phyloP scores from a whole-genome alignment of 2,113 vertebrate species.

The Corythoichthys intestinalis region DNA sequence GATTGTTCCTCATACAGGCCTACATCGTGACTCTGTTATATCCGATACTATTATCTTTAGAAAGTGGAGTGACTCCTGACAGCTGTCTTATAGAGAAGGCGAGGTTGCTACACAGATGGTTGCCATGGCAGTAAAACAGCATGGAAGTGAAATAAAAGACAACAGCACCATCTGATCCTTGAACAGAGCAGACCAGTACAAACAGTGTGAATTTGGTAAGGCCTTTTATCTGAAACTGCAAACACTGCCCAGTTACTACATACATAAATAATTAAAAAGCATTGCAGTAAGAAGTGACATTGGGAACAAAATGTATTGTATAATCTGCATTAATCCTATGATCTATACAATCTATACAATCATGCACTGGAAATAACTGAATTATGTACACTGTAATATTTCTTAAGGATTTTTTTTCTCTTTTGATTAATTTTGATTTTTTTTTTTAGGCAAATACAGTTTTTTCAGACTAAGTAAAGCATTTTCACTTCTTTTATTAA shows the following conservation, averaged over 20 bases:
- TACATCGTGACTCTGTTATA: slow-evolving; percentile 36
- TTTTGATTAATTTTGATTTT: not conserved
- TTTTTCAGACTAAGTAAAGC: no score
- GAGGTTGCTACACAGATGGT: slow-evolving; percentile 51
- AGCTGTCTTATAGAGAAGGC: slow-evolving; percentile 56
- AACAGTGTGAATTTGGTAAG: not conserved
- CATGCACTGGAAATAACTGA: not conserved
- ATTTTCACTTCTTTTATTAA: not conserved
- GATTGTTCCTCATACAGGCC: slow-evolving; percentile 33
- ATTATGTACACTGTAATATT: not conserved
- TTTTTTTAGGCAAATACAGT: no score
- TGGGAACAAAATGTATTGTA: not conserved
- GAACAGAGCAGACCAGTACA: not conserved
- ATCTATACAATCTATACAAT: no score
- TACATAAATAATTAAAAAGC: not conserved
- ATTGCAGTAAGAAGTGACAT: not conserved
- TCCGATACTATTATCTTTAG: slow-evolving; percentile 53
- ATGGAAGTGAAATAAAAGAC: slow-evolving; percentile 8
- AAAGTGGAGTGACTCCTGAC: slow-evolving; percentile 47
- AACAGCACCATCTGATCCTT: not conserved
- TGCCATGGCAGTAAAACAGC: slow-evolving; percentile 6
- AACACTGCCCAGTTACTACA: not conserved
- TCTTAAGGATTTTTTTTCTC: not conserved
- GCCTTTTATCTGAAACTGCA: not conserved
- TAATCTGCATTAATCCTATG: not conserved